A percentile compares a stretch with the other conserved stretches of the same genome.
Evolutionary conservation across 2,888 invertebrate species (phyloP).

Genomic region (Ptilodon capucinus): DNA sequence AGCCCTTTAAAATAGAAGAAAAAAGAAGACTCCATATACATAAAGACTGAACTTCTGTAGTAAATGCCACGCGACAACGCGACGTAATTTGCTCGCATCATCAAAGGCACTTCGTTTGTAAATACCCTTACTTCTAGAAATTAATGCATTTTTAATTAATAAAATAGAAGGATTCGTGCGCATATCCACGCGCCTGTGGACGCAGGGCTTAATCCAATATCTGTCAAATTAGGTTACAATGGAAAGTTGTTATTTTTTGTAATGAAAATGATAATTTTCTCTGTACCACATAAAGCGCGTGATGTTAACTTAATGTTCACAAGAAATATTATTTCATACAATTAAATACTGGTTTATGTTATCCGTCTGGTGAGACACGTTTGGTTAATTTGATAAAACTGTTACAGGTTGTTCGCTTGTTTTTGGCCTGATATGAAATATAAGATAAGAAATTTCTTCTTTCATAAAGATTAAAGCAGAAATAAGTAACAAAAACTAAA

Average conservation of each 20-base stretch:
- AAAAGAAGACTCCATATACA: too few species aligned
- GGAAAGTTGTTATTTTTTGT: slow-evolving; percentile 3
- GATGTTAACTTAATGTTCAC: background rate
- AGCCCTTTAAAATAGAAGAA: too few species aligned
- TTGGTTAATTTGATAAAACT: background rate
- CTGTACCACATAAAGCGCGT: background rate
- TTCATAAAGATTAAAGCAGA: too few species aligned
- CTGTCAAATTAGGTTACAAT: slow-evolving; percentile 19
- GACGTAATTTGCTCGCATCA: too few species aligned
- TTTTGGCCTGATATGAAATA: background rate
- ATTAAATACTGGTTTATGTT: background rate
- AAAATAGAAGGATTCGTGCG: too few species aligned
- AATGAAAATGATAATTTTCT: background rate
- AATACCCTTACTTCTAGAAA: too few species aligned
- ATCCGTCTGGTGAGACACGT: background rate
- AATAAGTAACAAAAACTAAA: too few species aligned
- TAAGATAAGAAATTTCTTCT: background rate
- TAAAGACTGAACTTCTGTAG: too few species aligned
- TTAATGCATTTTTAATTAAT: too few species aligned
- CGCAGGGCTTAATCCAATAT: slow-evolving; percentile 17
- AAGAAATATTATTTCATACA: background rate
- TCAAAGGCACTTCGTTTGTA: too few species aligned
- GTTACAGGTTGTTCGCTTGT: background rate
- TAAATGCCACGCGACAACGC: too few species aligned
- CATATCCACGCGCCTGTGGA: too few species aligned